These are phyloP conservation scores for Petrolisthes cinctipes DNA, from an alignment of 2,888 invertebrate genomes.

Conservation along the genomic window DNA sequence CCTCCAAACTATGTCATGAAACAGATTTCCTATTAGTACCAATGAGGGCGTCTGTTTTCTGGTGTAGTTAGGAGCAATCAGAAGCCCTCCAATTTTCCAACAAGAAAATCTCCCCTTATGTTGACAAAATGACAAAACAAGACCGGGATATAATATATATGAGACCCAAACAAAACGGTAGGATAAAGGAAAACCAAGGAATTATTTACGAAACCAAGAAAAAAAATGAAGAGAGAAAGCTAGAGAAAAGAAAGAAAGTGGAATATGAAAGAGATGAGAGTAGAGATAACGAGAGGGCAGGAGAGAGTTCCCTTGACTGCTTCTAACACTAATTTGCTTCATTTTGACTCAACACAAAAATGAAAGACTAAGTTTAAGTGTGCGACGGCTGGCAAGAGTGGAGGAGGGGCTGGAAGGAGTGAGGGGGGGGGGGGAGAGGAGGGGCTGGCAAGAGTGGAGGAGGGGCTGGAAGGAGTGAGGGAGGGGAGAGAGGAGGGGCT, in stretches of 20 bases:
- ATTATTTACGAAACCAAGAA: background rate
- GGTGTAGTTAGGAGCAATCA: too few species aligned
- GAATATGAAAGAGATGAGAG: background rate
- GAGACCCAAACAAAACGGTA: too few species aligned
- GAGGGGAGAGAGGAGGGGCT: too few species aligned
- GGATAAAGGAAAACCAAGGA: too few species aligned
- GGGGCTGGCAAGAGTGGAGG: background rate
- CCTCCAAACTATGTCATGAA: too few species aligned
- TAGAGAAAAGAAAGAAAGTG: conserved; percentile 20
- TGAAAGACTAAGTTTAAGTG: conserved; percentile 56
- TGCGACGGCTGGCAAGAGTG: conserved; percentile 46
- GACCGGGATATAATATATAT: too few species aligned
- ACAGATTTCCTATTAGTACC: too few species aligned
- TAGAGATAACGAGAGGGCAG: background rate
- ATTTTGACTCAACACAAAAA: conserved; percentile 51
- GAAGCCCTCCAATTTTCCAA: too few species aligned
- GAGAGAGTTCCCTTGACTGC: background rate
- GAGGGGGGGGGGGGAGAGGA: conserved; percentile 3
- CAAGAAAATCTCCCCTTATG: too few species aligned
- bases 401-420: background rate
- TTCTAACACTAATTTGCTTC: conserved; percentile 47
- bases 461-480: background rate
- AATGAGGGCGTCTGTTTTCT: too few species aligned
- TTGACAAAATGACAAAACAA: too few species aligned
- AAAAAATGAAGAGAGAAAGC: conserved; percentile 19